These are phyloP conservation scores for Leptarthrus brevirostris DNA, from an alignment of 2,888 invertebrate genomes.

Conservation along the genomic window DNA sequence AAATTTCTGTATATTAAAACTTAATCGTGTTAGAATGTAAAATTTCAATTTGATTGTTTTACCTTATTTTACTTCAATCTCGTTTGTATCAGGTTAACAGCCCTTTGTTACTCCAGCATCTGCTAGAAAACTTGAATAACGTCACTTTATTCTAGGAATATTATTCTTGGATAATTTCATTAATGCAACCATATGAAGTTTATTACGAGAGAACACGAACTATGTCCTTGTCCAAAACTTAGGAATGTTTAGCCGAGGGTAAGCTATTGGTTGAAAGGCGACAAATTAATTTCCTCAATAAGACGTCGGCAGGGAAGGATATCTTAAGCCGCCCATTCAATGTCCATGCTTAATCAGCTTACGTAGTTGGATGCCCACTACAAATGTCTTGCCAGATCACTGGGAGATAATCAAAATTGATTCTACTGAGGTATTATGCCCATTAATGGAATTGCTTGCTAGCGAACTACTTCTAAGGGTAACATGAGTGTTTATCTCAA, in stretches of 20 bases:
- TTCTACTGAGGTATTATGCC: conserved; percentile 7
- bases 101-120: too few species aligned
- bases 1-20: too few species aligned
- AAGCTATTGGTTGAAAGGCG: background rate
- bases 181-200: conserved; percentile 2
- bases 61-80: too few species aligned
- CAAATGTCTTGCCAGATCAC: conserved; percentile 35
- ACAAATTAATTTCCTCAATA: conserved; percentile 28
- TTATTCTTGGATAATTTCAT: conserved; percentile 4
- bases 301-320: background rate
- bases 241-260: background rate
- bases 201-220: background rate
- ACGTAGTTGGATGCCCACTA: conserved; percentile 7
- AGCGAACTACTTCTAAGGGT: background rate
- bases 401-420: conserved; percentile 29
- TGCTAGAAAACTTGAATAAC: too few species aligned
- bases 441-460: conserved; percentile 15
- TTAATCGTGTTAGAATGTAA: too few species aligned
- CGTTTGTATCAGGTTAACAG: too few species aligned
- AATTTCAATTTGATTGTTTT: too few species aligned
- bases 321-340: conserved; percentile 4
- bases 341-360: conserved; percentile 24
- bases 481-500: background rate
- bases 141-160: background rate
- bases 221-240: background rate